These are phyloP conservation scores for Talpa occidentalis DNA, from an alignment of 2,113 vertebrate species.

Conservation along the genomic window DNA sequence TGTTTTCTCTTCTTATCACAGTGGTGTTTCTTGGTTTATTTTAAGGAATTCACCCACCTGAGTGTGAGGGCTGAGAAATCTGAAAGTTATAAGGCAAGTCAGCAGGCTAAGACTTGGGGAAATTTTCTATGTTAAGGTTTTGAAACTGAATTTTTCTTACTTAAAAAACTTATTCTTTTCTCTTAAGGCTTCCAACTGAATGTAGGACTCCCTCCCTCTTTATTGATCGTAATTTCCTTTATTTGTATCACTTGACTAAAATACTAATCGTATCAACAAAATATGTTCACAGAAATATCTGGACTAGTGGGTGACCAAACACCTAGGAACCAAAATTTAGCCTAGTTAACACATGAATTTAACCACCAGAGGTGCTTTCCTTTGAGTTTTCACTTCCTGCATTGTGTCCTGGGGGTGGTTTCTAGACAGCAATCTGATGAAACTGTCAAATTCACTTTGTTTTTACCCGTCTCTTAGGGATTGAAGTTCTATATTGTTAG, in stretches of 20 bases:
- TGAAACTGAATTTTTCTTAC: background rate
- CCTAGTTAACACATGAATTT: background rate
- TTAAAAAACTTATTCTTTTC: background rate
- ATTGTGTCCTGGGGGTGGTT: background rate
- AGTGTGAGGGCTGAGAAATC: background rate
- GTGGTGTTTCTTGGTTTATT: background rate
- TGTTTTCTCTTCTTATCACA: background rate
- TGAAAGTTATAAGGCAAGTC: background rate
- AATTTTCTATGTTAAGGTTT: background rate
- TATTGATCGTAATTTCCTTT: background rate
- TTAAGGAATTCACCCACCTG: background rate
- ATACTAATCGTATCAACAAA: background rate
- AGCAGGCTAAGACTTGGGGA: background rate
- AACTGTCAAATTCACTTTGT: background rate
- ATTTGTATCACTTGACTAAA: background rate
- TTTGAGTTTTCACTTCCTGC: background rate
- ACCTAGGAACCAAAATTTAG: background rate
- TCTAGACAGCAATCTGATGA: background rate
- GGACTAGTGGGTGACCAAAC: background rate
- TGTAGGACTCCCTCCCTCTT: rapidly evolving
- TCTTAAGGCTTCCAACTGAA: background rate
- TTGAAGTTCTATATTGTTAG: background rate
- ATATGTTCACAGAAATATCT: background rate
- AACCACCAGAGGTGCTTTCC: background rate
- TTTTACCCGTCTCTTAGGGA: background rate